Percentiles rank a stretch among this genome's conserved stretches.
Evolutionary conservation across 2,797 vertebrate genomes (phyloP).

Genomic region (Xiphorhynchus erythropygius): DNA sequence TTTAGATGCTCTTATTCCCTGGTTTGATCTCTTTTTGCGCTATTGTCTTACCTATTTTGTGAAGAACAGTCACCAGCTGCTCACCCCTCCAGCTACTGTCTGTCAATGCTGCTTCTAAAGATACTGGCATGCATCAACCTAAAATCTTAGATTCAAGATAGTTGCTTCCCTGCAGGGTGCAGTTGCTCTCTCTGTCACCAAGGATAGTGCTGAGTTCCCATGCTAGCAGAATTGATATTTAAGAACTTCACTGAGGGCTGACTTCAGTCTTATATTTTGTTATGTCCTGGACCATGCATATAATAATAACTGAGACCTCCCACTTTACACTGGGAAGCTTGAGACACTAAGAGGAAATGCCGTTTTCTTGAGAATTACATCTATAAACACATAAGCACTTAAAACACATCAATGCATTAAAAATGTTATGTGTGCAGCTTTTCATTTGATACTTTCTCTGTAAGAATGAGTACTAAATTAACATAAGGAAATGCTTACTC

Average conservation of each 20-base stretch:
- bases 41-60: slow-evolving; percentile 66
- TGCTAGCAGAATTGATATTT: background rate
- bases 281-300: background rate
- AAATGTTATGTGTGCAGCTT: background rate
- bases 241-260: background rate
- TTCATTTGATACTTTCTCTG: background rate
- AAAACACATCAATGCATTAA: background rate
- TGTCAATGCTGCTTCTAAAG: slow-evolving; percentile 48
- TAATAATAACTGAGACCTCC: background rate
- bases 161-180: slow-evolving; percentile 55
- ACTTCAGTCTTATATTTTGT: background rate
- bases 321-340: background rate
- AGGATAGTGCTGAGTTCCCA: slow-evolving; percentile 40
- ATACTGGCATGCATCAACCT: slow-evolving; percentile 53
- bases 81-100: slow-evolving; percentile 65
- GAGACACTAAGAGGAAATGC: background rate
- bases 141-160: slow-evolving; percentile 41
- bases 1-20: slow-evolving; percentile 57
- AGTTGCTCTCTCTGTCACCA: slow-evolving; percentile 50
- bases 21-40: slow-evolving; percentile 43
- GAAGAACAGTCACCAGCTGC: slow-evolving; percentile 59
- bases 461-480: background rate
- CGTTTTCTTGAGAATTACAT: background rate
- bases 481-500: background rate
- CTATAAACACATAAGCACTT: background rate